Conservation (phyloP, 37 sponge, comb jelly and placozoan genomes). For the Diacarnus erythraeanus region DNA sequence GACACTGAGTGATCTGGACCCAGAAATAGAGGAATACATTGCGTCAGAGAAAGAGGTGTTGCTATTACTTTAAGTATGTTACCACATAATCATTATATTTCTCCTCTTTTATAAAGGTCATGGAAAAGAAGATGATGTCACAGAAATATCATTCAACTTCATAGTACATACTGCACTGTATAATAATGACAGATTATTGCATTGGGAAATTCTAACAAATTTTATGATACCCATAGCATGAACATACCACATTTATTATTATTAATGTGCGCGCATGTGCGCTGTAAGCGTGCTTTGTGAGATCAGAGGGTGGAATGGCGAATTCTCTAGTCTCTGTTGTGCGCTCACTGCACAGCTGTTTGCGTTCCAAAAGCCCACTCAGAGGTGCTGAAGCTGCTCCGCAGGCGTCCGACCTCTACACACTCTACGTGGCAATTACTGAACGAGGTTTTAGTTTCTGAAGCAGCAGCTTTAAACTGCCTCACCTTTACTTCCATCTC, state of each 20-base stretch:
- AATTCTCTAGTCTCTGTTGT: constrained; percentile 15
- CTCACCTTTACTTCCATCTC: not conserved
- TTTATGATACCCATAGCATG: too few species aligned
- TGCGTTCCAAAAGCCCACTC: constrained; percentile 51
- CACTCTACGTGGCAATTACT: constrained; percentile 64
- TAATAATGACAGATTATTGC: not conserved
- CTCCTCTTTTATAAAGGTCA: too few species aligned
- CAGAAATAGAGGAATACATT: constrained; percentile 18
- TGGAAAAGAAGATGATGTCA: too few species aligned
- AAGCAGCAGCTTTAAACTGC: not conserved
- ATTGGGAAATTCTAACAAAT: too few species aligned
- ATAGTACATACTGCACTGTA: too few species aligned
- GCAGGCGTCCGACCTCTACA: constrained; percentile 57
- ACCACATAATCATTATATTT: too few species aligned
- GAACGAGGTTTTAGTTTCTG: constrained; percentile 44
- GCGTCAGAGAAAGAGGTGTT: constrained; percentile 21
- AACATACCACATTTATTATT: too few species aligned
- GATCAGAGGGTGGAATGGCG: too few species aligned
- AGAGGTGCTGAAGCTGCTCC: constrained; percentile 55
- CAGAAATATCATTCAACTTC: too few species aligned
- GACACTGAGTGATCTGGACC: not conserved
- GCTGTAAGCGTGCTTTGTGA: too few species aligned
- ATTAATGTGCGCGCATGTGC: too few species aligned
- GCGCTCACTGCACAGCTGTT: constrained; percentile 21
- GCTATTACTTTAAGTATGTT: not conserved